These are phyloP conservation scores for Rhinichthys osculus DNA, from an alignment of 2,797 vertebrate species.

Conservation along the genomic window DNA sequence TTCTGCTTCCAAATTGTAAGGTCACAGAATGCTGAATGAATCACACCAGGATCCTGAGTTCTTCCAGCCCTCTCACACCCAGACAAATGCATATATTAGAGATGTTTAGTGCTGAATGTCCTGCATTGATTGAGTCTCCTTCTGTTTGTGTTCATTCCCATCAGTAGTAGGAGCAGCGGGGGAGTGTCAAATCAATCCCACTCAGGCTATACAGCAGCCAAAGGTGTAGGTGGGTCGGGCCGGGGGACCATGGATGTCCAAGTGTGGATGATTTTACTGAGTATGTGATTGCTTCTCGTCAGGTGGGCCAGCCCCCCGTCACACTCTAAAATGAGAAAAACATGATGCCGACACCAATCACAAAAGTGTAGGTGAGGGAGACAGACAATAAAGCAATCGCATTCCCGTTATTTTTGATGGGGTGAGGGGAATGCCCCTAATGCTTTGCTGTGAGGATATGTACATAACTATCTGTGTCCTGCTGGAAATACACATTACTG, in stretches of 20 bases:
- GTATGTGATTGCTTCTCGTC: conserved; percentile 57
- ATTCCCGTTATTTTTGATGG: conserved; percentile 12
- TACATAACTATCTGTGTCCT: conserved; percentile 22
- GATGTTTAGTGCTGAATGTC: conserved; percentile 57
- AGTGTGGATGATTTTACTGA: conserved; percentile 62
- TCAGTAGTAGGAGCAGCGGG: conserved; percentile 47
- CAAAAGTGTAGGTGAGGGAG: conserved; percentile 10
- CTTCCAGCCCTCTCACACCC: conserved; percentile 20
- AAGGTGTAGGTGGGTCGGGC: conserved; percentile 1
- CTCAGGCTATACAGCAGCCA: conserved; percentile 37
- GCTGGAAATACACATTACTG: conserved; percentile 4
- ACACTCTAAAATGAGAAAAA: conserved; percentile 47
- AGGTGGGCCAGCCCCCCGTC: conserved; percentile 43
- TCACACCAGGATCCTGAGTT: conserved; percentile 16
- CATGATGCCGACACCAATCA: conserved; percentile 35
- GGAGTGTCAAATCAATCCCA: conserved; percentile 52
- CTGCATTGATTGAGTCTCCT: conserved; percentile 57
- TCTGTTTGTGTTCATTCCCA: conserved; percentile 51
- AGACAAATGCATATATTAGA: conserved; percentile 45
- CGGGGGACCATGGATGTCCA: conserved; percentile 31
- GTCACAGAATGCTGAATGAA: conserved; percentile 22
- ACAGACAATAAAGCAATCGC: not conserved
- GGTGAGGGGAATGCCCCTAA: conserved; percentile 2
- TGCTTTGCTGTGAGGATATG: not conserved
- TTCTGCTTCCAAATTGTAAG: conserved; percentile 32